These are phyloP conservation scores for Dryococelus australis DNA, from an alignment of 2,888 invertebrate species.

Conservation along the genomic window DNA sequence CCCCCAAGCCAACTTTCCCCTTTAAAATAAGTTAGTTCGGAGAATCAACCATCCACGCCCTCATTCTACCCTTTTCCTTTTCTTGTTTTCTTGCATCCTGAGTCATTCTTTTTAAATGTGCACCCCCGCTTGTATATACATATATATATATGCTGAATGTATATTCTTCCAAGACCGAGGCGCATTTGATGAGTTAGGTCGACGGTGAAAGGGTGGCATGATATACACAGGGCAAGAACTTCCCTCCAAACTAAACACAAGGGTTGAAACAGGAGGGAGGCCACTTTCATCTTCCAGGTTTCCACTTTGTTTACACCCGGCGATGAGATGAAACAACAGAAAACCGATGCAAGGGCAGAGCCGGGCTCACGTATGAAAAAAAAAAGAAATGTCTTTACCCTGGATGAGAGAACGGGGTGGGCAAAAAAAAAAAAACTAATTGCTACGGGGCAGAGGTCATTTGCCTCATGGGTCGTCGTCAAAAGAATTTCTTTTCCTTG, in stretches of 20 bases:
- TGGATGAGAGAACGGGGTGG: neutral
- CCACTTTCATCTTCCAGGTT: neutral
- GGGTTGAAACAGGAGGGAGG: neutral
- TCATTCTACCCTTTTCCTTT: neutral
- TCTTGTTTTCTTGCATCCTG: neutral
- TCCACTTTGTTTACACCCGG: neutral
- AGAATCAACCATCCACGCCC: neutral
- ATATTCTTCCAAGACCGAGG: neutral
- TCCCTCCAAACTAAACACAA: neutral
- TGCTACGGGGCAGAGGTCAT: conserved; percentile 10
- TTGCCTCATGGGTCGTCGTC: neutral
- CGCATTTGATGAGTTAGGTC: conserved; percentile 16
- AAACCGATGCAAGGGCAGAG: neutral
- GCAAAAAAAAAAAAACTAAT: conserved; percentile 4
- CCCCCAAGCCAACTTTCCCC: neutral
- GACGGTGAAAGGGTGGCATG: neutral
- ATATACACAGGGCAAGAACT: neutral
- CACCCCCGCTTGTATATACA: neutral
- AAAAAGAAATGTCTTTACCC: neutral
- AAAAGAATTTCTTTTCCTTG: neutral
- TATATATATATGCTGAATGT: neutral
- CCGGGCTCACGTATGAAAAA: neutral
- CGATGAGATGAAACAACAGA: neutral
- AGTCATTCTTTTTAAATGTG: conserved; percentile 8
- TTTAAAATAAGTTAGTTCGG: conserved; percentile 10